Percentiles rank a stretch among this genome's conserved stretches.
Evolutionary conservation across 2,797 vertebrate species (phyloP).

Genomic region (Coluber constrictor): DNA sequence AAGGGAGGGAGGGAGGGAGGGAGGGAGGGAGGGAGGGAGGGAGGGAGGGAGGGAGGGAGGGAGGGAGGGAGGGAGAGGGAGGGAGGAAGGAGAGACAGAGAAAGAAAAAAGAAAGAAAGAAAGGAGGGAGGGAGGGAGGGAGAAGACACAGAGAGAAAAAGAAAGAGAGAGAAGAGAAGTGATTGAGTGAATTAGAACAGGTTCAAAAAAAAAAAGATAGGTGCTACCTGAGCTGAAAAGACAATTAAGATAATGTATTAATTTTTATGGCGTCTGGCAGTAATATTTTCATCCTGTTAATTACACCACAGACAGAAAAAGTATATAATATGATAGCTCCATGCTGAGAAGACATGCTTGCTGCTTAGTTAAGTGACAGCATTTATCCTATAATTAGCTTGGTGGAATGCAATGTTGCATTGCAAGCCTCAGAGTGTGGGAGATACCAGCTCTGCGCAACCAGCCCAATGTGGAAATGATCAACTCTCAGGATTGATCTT

Average conservation of each 20-base stretch:
- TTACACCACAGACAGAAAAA: slow-evolving; percentile 75
- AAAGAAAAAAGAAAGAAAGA: too few relatives aligned
- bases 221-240: slow-evolving; percentile 76
- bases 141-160: slow-evolving; percentile 55
- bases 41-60: rapidly evolving
- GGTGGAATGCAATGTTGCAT: slow-evolving; percentile 74
- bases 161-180: slow-evolving; percentile 55
- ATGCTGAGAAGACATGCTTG: slow-evolving; percentile 68
- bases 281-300: slow-evolving; percentile 81
- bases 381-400: slow-evolving; percentile 83
- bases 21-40: too few relatives aligned
- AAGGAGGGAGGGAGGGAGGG: too few relatives aligned
- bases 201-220: slow-evolving; percentile 68
- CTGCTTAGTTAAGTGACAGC: slow-evolving; percentile 74
- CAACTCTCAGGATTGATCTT: slow-evolving; percentile 66
- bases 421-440: slow-evolving; percentile 65
- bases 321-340: slow-evolving; percentile 72
- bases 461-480: slow-evolving; percentile 65
- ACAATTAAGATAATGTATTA: slow-evolving; percentile 80
- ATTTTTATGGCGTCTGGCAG: slow-evolving; percentile 75
- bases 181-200: slow-evolving; percentile 66
- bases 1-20: too few relatives aligned
- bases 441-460: slow-evolving; percentile 65
- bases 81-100: too few relatives aligned
- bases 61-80: too few relatives aligned